Conservation (phyloP, 2,113 vertebrate species). For the Vicugna pacos region DNA sequence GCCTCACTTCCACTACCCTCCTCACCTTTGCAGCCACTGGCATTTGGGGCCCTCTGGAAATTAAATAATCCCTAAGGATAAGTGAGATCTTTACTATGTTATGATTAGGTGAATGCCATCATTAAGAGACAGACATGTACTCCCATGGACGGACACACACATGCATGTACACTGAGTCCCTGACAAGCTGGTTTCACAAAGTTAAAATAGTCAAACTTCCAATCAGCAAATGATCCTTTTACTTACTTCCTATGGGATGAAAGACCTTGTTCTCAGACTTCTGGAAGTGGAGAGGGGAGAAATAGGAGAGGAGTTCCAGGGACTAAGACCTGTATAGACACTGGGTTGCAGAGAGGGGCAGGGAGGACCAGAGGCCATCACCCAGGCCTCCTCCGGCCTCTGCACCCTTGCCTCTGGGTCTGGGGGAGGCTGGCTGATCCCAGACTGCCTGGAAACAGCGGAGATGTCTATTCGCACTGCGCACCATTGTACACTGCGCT, state of each 20-base stretch:
- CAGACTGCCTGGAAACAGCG: not conserved
- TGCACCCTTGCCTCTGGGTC: not conserved
- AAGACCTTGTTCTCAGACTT: not conserved
- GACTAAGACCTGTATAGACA: not conserved
- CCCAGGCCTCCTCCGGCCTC: not conserved
- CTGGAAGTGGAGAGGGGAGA: not conserved
- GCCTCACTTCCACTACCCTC: not conserved
- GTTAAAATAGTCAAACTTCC: not conserved
- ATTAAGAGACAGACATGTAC: not conserved
- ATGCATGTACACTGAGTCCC: not conserved
- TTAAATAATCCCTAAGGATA: not conserved
- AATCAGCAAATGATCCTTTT: not conserved
- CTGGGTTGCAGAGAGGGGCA: not conserved
- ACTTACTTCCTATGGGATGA: not conserved
- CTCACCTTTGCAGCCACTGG: not conserved
- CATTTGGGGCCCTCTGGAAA: not conserved
- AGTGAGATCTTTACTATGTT: not conserved
- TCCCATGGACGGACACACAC: not conserved
- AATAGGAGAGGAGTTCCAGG: not conserved
- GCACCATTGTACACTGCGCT: not conserved
- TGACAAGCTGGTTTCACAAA: not conserved
- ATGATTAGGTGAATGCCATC: not conserved
- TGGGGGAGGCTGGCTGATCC: not conserved
- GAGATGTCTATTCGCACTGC: not conserved
- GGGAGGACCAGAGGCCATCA: not conserved